Conservation (phyloP, 1,140 invertebrate genomes). For the Spodoptera frugiperda region DNA sequence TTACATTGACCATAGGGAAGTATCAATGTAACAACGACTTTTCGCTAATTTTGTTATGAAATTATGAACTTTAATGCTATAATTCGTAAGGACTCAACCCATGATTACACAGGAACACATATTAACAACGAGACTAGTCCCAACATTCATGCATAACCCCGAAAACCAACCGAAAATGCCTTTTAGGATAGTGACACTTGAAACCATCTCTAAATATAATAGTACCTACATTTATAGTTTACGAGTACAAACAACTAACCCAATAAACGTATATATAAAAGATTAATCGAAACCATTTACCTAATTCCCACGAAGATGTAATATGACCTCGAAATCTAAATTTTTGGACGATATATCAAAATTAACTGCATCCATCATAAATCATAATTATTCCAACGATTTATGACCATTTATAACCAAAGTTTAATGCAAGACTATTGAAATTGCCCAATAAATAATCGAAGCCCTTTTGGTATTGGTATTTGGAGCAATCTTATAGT, state of each 20-base stretch:
- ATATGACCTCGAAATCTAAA: constrained; percentile 13
- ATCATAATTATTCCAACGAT: background rate
- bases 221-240: too few relatives aligned
- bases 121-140: too few relatives aligned
- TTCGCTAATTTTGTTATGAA: too few relatives aligned
- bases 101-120: too few relatives aligned
- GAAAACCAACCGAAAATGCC: too few relatives aligned
- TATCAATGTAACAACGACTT: too few relatives aligned
- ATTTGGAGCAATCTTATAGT: background rate
- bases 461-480: background rate
- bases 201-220: too few relatives aligned
- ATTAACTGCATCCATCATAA: constrained; percentile 7
- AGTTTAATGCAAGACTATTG: background rate
- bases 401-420: constrained; percentile 8
- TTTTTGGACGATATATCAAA: background rate
- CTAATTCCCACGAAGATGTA: constrained; percentile 1
- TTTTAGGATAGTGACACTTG: too few relatives aligned
- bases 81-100: too few relatives aligned
- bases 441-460: constrained; percentile 11
- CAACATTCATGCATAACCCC: too few relatives aligned
- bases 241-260: background rate
- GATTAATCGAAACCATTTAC: background rate
- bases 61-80: too few relatives aligned
- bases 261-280: background rate
- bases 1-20: too few relatives aligned